Conservation (phyloP, 2,797 vertebrate species). For the Falco columbarius region DNA sequence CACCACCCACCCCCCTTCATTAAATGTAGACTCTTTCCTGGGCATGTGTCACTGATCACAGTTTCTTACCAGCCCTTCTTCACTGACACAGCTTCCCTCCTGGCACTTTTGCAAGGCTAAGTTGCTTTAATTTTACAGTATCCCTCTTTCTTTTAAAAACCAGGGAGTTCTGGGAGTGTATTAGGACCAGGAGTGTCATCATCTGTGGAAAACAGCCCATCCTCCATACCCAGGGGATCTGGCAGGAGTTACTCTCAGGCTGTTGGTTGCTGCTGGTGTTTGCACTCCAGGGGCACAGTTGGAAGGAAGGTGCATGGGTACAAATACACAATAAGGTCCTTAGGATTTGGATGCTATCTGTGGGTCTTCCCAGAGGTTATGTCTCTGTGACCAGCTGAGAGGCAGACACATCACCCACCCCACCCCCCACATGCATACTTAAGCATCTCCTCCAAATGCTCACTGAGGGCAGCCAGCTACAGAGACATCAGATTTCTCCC, state of each 20-base stretch:
- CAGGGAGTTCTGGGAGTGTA: not conserved
- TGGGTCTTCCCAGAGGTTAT: not conserved
- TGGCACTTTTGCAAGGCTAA: not conserved
- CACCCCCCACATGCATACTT: not conserved
- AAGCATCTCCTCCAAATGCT: not conserved
- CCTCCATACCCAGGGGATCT: not conserved
- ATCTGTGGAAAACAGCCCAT: not conserved
- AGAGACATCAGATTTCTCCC: not conserved
- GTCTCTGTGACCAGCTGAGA: not conserved
- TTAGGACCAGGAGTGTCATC: not conserved
- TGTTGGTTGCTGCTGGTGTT: not conserved
- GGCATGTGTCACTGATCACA: not conserved
- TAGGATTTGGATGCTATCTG: not conserved
- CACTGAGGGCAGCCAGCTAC: not conserved
- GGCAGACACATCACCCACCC: not conserved
- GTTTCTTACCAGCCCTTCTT: not conserved
- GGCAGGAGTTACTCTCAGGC: not conserved
- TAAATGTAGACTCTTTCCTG: not conserved
- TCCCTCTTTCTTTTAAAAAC: not conserved
- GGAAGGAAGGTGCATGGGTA: not conserved
- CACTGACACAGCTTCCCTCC: not conserved
- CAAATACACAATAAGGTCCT: not conserved
- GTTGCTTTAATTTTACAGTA: not conserved
- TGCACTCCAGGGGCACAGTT: not conserved
- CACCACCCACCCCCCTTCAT: not conserved